Percentiles rank a stretch among this genome's conserved stretches.
Evolutionary conservation across 2,888 invertebrate genomes (phyloP).

Genomic region (Drosophila pullipes): DNA sequence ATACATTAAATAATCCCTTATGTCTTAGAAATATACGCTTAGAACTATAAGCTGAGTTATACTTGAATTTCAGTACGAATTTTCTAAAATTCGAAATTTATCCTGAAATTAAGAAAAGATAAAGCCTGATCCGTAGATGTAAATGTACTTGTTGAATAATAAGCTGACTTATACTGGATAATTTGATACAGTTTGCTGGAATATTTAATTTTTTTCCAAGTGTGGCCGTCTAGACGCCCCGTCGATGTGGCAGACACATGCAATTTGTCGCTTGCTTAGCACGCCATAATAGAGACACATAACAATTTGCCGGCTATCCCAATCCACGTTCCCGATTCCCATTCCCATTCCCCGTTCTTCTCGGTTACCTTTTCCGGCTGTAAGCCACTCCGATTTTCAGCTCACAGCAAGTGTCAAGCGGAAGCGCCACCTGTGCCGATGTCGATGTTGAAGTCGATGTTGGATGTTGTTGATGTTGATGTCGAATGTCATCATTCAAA

Average conservation of each 20-base stretch:
- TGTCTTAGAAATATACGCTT: not conserved
- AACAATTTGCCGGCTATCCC: conserved; percentile 18
- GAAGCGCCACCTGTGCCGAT: conserved; percentile 71
- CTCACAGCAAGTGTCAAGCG: conserved; percentile 60
- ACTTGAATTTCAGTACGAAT: not conserved
- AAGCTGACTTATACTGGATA: too few species aligned
- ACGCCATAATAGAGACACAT: conserved; percentile 76
- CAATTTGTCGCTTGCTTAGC: conserved; percentile 78
- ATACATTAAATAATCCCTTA: not conserved
- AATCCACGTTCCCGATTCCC: not conserved
- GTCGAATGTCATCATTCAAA: conserved; percentile 77
- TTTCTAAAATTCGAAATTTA: not conserved
- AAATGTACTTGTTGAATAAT: not conserved
- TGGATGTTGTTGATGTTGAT: conserved; percentile 12
- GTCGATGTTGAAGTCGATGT: conserved; percentile 4
- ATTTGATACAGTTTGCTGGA: not conserved
- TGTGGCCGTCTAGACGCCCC: conserved; percentile 39
- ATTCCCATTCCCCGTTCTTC: not conserved
- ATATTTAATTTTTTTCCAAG: not conserved
- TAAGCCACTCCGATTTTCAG: not conserved
- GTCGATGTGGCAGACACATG: conserved; percentile 48
- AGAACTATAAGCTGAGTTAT: not conserved
- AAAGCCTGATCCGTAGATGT: not conserved
- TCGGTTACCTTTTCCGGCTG: conserved; percentile 21
- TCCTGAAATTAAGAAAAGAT: not conserved